Evolutionary conservation across 1,140 invertebrate species (phyloP).

Genomic region (Limonius californicus): DNA sequence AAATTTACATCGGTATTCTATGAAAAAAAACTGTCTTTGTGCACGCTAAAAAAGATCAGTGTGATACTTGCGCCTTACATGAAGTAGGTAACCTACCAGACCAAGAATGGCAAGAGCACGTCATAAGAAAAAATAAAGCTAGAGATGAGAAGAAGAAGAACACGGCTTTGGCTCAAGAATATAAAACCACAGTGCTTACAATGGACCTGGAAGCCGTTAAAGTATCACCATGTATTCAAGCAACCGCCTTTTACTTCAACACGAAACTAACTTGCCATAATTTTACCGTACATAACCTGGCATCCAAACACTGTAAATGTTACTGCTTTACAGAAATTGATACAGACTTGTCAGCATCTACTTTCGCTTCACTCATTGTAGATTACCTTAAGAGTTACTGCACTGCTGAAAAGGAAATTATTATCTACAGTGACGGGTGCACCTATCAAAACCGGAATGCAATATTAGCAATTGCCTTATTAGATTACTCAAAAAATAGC

Average conservation of each 20-base stretch:
- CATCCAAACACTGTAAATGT: constrained; percentile 25
- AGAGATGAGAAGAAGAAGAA: constrained; percentile 16
- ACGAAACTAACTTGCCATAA: constrained; percentile 48
- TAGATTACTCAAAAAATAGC: too few relatives aligned
- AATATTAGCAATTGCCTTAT: too few relatives aligned
- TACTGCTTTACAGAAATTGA: constrained; percentile 11
- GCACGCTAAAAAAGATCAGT: constrained; percentile 46
- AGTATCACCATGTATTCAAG: constrained; percentile 41
- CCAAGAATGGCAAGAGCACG: background rate
- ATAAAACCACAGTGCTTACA: constrained; percentile 30
- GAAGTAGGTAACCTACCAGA: background rate
- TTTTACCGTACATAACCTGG: constrained; percentile 48
- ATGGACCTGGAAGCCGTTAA: too few relatives aligned
- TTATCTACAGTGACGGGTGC: constrained; percentile 12
- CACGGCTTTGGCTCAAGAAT: constrained; percentile 26
- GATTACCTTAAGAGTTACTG: background rate
- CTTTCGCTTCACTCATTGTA: constrained; percentile 5
- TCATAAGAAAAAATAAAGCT: background rate
- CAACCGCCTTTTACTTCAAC: constrained; percentile 48
- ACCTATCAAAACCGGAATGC: constrained; percentile 15
- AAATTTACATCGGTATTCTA: too few relatives aligned
- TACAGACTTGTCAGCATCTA: constrained; percentile 32
- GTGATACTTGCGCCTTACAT: constrained; percentile 34
- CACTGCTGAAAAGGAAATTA: background rate
- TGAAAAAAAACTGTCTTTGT: too few relatives aligned